Evolutionary conservation across 2,113 vertebrate genomes (phyloP), one percentile per base, ranked within the genome.

Genomic region (Etheostoma cragini): DNA sequence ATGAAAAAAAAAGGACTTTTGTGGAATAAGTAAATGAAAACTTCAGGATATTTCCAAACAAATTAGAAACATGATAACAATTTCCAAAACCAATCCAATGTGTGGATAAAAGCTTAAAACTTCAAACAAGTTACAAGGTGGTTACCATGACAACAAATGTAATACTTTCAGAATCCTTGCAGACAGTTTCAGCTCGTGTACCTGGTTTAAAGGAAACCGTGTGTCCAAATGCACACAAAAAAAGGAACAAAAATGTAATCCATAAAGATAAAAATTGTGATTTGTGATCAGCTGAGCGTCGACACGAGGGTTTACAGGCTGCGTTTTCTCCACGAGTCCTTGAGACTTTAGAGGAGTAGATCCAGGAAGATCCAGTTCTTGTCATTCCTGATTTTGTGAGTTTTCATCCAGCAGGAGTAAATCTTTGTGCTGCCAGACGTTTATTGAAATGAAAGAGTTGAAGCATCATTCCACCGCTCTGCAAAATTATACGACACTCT

Each of bases 11-110:
- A 21, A 21, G 11, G 16, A 61, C 26, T n/a, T 45, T 7, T 30
- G n/a, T 17, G 45, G 33, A 47, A 54, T 21, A n/a, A 30, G 19
- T 46, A 13, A 57, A 65, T 54, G 47, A 82, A 57, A 35, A 22
- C n/a, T 58, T 64, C 30, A 45, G 52, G 22, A 77, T 26, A 38
- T 45, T 56, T 65, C 52, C 17, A 26, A 63, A 80, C 60, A 6
- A 45, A 49, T 16, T 24, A 3, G 26, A 22, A 35, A 63, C 15
- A 21, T 42, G 26, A 26, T 26, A 26, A 26, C 26, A 6, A 70
- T 74, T 69, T 58, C n/a, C 50, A 35, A n/a, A 62, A 49, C 3
- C 8, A 11, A 66, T 14, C 3, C 13, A 24, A 19, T 21, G 35
- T 6, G 13, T 26, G 22, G 3, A 42, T 54, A 14, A 56, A 42